Evolutionary conservation across 2,113 vertebrate species (phyloP).

Genomic region (Nycticebus coucang): DNA sequence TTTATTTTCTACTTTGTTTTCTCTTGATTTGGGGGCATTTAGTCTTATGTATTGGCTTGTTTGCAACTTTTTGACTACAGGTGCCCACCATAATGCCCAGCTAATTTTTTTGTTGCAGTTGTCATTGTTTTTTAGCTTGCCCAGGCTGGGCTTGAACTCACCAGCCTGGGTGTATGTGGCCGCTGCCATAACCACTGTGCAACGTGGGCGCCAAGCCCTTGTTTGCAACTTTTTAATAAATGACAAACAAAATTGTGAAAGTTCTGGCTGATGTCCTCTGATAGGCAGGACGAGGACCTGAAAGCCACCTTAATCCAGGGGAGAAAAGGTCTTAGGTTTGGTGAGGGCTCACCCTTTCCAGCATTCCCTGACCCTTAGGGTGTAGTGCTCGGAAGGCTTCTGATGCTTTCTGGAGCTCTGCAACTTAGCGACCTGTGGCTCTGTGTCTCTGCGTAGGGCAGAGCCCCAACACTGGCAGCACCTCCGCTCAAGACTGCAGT

Average conservation of each 20-base stretch:
- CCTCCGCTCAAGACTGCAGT: too few relatives aligned
- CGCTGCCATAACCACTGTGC: too few relatives aligned
- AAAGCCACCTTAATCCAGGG: too few relatives aligned
- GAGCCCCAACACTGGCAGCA: neutral
- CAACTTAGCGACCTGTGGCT: too few relatives aligned
- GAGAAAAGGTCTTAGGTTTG: rapidly evolving
- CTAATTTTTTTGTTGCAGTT: too few relatives aligned
- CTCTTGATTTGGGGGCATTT: neutral
- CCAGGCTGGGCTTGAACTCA: too few relatives aligned
- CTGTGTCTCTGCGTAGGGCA: neutral
- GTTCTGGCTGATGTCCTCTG: too few relatives aligned
- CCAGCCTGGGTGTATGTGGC: too few relatives aligned
- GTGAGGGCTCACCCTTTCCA: too few relatives aligned
- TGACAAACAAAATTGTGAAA: neutral
- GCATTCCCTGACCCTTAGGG: neutral
- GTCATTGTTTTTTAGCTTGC: too few relatives aligned
- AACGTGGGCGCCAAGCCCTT: too few relatives aligned
- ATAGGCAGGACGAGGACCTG: rapidly evolving
- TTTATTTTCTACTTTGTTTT: neutral
- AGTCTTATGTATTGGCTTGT: neutral
- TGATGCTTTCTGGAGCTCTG: neutral
- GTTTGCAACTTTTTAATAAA: neutral
- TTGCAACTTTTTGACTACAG: neutral
- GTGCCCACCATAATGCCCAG: too few relatives aligned
- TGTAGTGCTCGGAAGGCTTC: neutral